Conservation (phyloP, 2,113 vertebrate genomes). For the Bagarius yarrelli region DNA sequence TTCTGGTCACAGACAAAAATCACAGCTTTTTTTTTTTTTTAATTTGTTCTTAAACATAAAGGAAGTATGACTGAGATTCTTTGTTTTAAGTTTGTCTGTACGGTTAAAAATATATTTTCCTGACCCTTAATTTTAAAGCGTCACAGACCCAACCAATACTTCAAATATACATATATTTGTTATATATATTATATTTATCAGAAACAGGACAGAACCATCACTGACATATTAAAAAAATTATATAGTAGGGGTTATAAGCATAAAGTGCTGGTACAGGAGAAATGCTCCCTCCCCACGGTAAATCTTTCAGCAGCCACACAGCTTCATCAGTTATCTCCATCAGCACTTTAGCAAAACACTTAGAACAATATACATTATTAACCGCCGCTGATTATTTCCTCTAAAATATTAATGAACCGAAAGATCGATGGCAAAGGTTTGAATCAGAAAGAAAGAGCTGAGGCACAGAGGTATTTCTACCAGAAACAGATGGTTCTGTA, state of each 20-base stretch:
- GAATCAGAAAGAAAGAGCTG: neutral
- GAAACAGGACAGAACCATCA: neutral
- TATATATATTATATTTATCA: neutral
- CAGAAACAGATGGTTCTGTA: conserved; percentile 22
- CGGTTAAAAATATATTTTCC: no score
- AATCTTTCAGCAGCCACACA: conserved; percentile 5
- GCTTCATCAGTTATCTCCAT: conserved; percentile 14
- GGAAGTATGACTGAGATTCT: no score
- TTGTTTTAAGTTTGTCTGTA: no score
- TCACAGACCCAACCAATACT: no score
- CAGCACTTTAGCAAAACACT: conserved; percentile 25
- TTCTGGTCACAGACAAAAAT: no score
- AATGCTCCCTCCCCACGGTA: neutral
- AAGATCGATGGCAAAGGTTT: neutral
- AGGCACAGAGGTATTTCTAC: conserved; percentile 12
- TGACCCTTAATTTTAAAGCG: no score
- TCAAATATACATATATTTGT: no score
- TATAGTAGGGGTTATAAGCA: neutral
- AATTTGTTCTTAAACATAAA: no score
- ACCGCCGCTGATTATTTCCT: conserved; percentile 8
- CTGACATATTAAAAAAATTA: neutral
- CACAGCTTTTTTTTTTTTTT: no score
- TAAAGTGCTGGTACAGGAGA: neutral
- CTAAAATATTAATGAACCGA: conserved; percentile 29
- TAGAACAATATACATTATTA: conserved; percentile 35